Evolutionary conservation across 2,113 vertebrate genomes (phyloP).

Genomic region (Brachyistius frenatus): DNA sequence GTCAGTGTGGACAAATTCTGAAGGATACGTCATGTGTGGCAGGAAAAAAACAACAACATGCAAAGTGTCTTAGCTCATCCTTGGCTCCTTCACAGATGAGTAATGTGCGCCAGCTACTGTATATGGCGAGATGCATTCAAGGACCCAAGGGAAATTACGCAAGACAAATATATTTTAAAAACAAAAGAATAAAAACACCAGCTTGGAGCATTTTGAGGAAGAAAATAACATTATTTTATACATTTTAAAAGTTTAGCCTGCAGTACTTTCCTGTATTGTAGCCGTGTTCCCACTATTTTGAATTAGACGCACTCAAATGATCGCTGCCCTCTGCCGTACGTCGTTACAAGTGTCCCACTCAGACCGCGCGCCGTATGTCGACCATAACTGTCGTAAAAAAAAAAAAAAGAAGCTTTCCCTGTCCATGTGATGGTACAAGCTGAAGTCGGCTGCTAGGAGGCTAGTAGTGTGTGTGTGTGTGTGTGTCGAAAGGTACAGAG

Average conservation of each 20-base stretch:
- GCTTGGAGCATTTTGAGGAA: not conserved
- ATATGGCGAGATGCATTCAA: slow-evolving; percentile 23
- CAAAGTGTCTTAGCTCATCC: slow-evolving; percentile 36
- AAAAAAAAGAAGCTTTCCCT: not conserved
- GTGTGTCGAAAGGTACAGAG: not conserved
- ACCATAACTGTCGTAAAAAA: slow-evolving; percentile 39
- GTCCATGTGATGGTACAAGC: slow-evolving; percentile 27
- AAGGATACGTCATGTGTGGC: not conserved
- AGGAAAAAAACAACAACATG: not conserved
- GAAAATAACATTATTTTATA: rapidly evolving
- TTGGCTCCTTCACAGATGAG: slow-evolving; percentile 29
- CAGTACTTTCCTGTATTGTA: too few species aligned
- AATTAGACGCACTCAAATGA: not conserved
- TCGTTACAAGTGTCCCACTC: not conserved
- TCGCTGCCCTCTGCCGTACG: slow-evolving; percentile 5
- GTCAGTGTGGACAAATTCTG: not conserved
- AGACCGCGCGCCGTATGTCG: slow-evolving; percentile 30
- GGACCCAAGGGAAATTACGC: slow-evolving; percentile 15
- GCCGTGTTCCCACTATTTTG: too few species aligned
- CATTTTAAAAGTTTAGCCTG: not conserved
- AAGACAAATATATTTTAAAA: not conserved
- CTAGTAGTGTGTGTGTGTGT: not conserved
- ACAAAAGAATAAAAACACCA: not conserved
- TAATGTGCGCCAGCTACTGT: not conserved
- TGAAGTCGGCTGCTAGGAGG: not conserved